Conservation (phyloP, 2,888 invertebrate species). For the Strigamia maritima region DNA sequence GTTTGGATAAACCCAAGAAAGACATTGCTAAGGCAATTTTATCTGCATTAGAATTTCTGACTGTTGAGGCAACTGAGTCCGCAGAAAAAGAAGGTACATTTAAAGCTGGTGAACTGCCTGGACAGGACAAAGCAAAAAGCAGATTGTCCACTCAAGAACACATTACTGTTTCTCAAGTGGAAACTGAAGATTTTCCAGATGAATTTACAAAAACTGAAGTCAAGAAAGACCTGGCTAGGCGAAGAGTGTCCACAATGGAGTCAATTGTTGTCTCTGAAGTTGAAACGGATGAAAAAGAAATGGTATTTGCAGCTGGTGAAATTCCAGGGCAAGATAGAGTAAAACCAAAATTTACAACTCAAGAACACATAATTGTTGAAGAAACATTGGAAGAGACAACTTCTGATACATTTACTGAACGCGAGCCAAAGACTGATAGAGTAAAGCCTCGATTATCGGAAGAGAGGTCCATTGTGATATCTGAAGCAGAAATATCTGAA, state of each 20-base stretch:
- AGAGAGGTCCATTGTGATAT: slow-evolving; percentile 45
- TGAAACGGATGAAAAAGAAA: slow-evolving; percentile 37
- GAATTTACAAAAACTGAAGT: slow-evolving; percentile 35
- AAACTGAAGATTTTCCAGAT: slow-evolving; percentile 23
- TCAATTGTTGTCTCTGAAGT: slow-evolving; percentile 37
- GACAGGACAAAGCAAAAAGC: slow-evolving; percentile 38
- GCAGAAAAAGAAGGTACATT: slow-evolving; percentile 38
- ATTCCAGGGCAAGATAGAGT: slow-evolving; percentile 36
- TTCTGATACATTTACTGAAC: slow-evolving; percentile 36
- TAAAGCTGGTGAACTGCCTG: slow-evolving; percentile 38
- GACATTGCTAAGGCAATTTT: slow-evolving; percentile 44
- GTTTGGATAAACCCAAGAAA: slow-evolving; percentile 40
- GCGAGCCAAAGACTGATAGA: slow-evolving; percentile 29
- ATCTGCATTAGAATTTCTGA: slow-evolving; percentile 43
- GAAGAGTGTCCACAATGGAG: slow-evolving; percentile 33
- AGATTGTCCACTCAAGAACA: slow-evolving; percentile 42
- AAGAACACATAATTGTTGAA: slow-evolving; percentile 39
- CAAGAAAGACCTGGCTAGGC: slow-evolving; percentile 24
- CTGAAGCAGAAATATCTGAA: slow-evolving; percentile 35
- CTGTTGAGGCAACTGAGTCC: slow-evolving; percentile 50
- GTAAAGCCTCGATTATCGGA: slow-evolving; percentile 42
- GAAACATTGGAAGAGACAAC: slow-evolving; percentile 35
- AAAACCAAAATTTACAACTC: slow-evolving; percentile 23
- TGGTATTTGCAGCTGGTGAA: slow-evolving; percentile 35
- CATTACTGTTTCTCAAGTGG: slow-evolving; percentile 43